Evolutionary conservation across 1,140 invertebrate genomes (phyloP), one percentile per base, ranked within the genome.

Genomic region (Lethocerus indicus): DNA sequence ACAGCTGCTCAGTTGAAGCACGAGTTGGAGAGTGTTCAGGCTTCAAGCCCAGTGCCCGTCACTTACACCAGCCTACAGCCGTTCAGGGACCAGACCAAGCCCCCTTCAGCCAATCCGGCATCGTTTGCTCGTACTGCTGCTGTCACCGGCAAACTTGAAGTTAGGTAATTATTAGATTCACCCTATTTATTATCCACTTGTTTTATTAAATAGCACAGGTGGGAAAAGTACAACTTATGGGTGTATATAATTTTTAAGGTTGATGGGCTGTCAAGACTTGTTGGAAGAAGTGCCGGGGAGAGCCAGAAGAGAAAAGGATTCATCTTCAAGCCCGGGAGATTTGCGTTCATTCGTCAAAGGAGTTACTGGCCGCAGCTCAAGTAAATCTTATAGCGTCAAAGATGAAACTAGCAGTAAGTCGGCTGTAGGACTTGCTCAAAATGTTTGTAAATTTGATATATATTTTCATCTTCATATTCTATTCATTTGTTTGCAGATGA

Each of bases 221-320:
- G 7, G 16, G 7, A 9, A 40, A 9, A 32, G 32, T n/a, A 35
- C 12, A 35, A 35, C 12, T 12, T 35, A 42, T 16, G 3, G 2
- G 2, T 20, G 1, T 46, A n/a, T 25, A 14, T 36, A 41, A 35
- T 53, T 14, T 45, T 42, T 29, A 45, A 59, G 92, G 55, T 69
- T 97, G 54, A 91, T 96, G 80, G 92, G 93, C n/a, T 96, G 92
- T 61, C 92, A 98, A 70, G 91, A 89, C 67, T 70, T 97, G 46
- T 67, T 94, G 42, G 92, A 97, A 67, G 92, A 97, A 69, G 88
- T 96, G 12, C 92, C 92, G 14, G 90, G 89, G 1, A 74, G 92
- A 54, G 84, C 79, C 26, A 75, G 82, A 53, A 73, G 80, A 58
- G 84, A 87, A 56, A 79, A 81, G 58, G 81, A 88, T 49, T 76